Percentiles rank a stretch among this genome's conserved stretches.
phyloP scores from a whole-genome alignment of 2,888 invertebrate species.

The Metopia argyrocephala region DNA sequence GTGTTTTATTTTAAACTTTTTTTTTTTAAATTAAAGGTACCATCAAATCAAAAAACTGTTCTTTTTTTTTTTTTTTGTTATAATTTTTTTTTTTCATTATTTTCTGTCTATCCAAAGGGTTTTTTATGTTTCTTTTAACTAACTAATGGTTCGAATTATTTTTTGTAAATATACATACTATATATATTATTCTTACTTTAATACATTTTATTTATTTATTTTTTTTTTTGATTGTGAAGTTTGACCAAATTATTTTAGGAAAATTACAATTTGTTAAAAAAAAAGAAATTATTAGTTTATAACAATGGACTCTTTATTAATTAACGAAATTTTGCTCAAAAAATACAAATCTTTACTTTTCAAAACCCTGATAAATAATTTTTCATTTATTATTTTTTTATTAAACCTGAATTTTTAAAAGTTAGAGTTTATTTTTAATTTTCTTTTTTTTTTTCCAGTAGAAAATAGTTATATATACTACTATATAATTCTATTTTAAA shows the following conservation, averaged over 20 bases:
- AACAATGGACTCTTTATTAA: constrained; percentile 21
- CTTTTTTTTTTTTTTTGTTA: not conserved
- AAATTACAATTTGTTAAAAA: not conserved
- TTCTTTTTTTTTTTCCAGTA: not conserved
- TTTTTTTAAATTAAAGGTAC: not conserved
- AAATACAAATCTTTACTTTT: constrained; percentile 36
- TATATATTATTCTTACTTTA: not conserved
- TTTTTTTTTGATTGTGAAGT: not conserved
- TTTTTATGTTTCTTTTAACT: not conserved
- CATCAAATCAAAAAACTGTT: not conserved
- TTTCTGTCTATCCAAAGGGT: not conserved
- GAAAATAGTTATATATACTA: constrained; percentile 7
- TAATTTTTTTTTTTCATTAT: not conserved
- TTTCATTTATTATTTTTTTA: constrained; percentile 21
- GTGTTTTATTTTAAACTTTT: not conserved
- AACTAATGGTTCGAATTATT: not conserved
- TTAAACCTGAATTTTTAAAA: not conserved
- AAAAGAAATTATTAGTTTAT: not conserved
- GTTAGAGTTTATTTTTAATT: constrained; percentile 4
- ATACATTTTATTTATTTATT: not conserved
- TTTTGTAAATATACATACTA: not conserved
- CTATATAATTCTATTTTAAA: constrained; percentile 24
- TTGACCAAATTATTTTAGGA: constrained; percentile 20
- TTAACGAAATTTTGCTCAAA: constrained; percentile 59
- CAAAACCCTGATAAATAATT: constrained; percentile 8